phyloP scores from a whole-genome alignment of 1,140 invertebrate species.

The Drosophila rhopaloa region DNA sequence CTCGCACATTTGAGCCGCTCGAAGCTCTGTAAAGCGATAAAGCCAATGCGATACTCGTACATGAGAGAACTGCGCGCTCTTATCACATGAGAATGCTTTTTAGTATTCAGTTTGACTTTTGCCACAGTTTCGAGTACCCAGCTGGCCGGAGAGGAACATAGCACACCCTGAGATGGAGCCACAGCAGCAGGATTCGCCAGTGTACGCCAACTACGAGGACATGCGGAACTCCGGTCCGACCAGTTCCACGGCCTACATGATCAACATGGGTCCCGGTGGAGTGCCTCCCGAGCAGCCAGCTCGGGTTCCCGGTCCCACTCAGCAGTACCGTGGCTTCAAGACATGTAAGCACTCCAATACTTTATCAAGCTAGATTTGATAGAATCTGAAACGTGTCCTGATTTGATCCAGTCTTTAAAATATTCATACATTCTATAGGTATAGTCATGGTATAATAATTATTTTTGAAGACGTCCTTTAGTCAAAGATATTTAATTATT shows the following conservation, averaged over 20 bases:
- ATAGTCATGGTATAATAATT: no score
- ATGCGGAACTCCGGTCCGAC: constrained; percentile 50
- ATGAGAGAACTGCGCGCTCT: constrained; percentile 4
- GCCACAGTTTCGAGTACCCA: constrained; percentile 27
- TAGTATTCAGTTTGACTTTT: neutral
- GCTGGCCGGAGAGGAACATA: constrained; percentile 21
- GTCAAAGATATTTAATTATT: no score
- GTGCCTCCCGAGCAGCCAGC: neutral
- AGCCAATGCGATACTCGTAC: constrained; percentile 9
- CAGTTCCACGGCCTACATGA: constrained; percentile 52
- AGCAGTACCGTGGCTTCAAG: constrained; percentile 59
- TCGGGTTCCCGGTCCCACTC: neutral
- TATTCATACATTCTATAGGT: no score
- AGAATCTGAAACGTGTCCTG: neutral
- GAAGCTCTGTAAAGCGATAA: constrained; percentile 13
- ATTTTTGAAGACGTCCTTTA: no score
- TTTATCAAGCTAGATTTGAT: no score
- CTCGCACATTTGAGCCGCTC: neutral
- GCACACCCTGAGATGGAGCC: constrained; percentile 18
- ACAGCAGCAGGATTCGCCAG: constrained; percentile 39
- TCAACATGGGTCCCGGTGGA: constrained; percentile 33
- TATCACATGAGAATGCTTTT: constrained; percentile 25
- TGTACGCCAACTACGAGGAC: constrained; percentile 70
- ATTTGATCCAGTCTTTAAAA: no score
- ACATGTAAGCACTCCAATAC: constrained; percentile 43